Conservation (phyloP, 2,797 vertebrate genomes). For the Anableps anableps region DNA sequence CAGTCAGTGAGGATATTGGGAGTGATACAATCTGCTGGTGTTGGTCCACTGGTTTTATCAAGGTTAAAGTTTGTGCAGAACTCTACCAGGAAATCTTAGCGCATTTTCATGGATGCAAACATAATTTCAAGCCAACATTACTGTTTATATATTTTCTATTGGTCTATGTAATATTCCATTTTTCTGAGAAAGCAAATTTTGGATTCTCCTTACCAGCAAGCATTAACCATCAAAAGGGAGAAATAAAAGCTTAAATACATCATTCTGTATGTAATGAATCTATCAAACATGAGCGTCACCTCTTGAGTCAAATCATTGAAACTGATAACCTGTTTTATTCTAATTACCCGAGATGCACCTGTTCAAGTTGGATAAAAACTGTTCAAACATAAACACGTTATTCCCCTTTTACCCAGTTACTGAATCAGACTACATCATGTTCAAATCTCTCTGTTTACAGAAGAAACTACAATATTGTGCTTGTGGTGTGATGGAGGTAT, state of each 20-base stretch:
- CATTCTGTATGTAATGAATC: background rate
- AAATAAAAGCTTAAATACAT: background rate
- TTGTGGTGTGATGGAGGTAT: slow-evolving; percentile 9
- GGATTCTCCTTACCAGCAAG: background rate
- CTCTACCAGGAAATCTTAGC: background rate
- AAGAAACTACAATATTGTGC: slow-evolving; percentile 1
- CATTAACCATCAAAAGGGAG: background rate
- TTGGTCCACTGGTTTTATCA: background rate
- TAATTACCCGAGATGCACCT: background rate
- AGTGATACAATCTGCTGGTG: background rate
- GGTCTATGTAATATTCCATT: background rate
- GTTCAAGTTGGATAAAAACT: background rate
- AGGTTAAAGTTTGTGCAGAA: background rate
- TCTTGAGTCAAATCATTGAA: background rate
- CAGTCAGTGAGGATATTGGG: background rate
- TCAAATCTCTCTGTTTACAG: slow-evolving; percentile 28
- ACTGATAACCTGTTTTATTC: background rate
- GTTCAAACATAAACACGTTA: background rate
- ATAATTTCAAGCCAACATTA: background rate
- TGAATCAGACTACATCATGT: slow-evolving; percentile 1
- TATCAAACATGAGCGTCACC: background rate
- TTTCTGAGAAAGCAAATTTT: background rate
- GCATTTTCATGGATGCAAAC: background rate
- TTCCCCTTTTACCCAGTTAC: slow-evolving; percentile 24
- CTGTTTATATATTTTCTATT: background rate